A percentile compares a stretch with the other conserved stretches of the same genome.
Conservation (phyloP, 2,113 vertebrate species). For the Tyrannus savana region DNA sequence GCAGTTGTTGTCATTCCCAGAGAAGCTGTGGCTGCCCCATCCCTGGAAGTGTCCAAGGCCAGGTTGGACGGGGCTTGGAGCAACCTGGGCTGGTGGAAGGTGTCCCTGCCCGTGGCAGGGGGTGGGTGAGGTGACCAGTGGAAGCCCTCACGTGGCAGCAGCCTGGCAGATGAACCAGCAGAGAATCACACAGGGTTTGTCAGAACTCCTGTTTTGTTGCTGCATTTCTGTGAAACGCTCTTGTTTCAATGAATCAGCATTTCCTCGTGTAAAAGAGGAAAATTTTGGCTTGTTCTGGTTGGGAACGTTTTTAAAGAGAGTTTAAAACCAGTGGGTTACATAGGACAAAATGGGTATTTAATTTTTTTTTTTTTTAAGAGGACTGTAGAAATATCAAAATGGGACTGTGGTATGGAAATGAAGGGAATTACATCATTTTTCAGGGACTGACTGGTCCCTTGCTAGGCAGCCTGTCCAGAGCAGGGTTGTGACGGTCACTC, state of each 20-base stretch:
- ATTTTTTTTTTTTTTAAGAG: not conserved
- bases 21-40: not conserved
- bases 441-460: not conserved
- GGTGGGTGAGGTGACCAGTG: not conserved
- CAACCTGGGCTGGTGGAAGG: not conserved
- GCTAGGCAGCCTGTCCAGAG: not conserved
- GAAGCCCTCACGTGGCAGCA: not conserved
- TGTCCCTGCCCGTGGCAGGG: not conserved
- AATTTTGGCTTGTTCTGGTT: not conserved
- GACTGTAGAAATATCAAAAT: not conserved
- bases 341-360: not conserved
- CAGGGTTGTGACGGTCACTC: not conserved
- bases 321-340: not conserved
- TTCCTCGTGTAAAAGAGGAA: not conserved
- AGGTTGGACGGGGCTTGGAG: not conserved
- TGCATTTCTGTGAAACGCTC: not conserved
- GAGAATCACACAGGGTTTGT: not conserved
- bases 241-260: conserved; percentile 38
- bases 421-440: not conserved
- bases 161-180: not conserved
- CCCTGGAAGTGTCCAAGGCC: not conserved
- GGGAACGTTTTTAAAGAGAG: not conserved
- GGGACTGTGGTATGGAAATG: not conserved
- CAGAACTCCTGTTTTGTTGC: not conserved
- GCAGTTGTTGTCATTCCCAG: too few relatives aligned